Percentiles rank a stretch among this genome's conserved stretches.
phyloP scores from a whole-genome alignment of 2,888 invertebrate species.

The Helleia helle region DNA sequence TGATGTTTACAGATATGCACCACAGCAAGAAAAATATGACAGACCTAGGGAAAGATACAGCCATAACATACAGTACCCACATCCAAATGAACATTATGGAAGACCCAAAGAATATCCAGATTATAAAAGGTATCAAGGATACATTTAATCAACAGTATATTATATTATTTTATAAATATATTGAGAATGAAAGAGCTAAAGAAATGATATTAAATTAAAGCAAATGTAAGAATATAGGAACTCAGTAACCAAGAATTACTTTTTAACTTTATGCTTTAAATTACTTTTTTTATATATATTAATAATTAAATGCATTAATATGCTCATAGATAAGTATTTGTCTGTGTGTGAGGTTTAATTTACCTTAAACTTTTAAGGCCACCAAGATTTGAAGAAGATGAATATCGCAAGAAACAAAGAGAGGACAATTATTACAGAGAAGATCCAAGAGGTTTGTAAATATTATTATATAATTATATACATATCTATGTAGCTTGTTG shows the following conservation, averaged over 20 bases:
- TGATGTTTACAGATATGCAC: slow-evolving; percentile 48
- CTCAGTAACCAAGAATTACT: too few species aligned
- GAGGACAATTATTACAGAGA: slow-evolving; percentile 44
- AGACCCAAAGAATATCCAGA: slow-evolving; percentile 44
- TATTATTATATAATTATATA: not conserved
- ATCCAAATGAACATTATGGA: slow-evolving; percentile 35
- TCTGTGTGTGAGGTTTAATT: slow-evolving; percentile 8
- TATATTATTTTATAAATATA: too few species aligned
- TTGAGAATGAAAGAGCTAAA: too few species aligned
- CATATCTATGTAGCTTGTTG: not conserved
- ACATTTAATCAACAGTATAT: slow-evolving; percentile 3
- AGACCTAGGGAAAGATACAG: slow-evolving; percentile 41
- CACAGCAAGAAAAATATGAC: slow-evolving; percentile 41
- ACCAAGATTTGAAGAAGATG: slow-evolving; percentile 38
- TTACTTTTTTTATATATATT: too few species aligned
- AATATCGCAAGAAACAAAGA: slow-evolving; percentile 42
- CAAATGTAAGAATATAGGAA: too few species aligned
- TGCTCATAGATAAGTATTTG: too few species aligned
- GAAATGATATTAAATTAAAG: too few species aligned
- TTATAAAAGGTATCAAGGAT: slow-evolving; percentile 42
- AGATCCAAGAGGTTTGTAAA: slow-evolving; percentile 39
- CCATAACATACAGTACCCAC: slow-evolving; percentile 31
- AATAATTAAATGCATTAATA: too few species aligned
- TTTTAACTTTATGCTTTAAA: too few species aligned
- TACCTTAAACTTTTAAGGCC: slow-evolving; percentile 3